Conservation (phyloP, 2,888 invertebrate species). For the Auanema sp. region DNA sequence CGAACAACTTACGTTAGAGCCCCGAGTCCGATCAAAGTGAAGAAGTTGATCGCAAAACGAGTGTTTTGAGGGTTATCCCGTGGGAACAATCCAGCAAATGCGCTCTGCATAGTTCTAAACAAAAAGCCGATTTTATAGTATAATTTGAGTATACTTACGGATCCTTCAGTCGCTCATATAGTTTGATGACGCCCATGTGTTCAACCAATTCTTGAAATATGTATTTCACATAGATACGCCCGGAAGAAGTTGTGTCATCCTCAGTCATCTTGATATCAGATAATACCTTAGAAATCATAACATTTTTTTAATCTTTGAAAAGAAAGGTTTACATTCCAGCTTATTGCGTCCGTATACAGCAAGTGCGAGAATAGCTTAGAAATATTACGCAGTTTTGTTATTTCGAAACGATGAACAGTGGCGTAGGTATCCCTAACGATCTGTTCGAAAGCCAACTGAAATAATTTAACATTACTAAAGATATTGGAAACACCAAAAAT, state of each 20-base stretch:
- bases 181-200: slow-evolving; percentile 88
- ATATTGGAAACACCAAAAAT: neutral
- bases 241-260: slow-evolving; percentile 94
- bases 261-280: slow-evolving; percentile 88
- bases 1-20: slow-evolving; percentile 78
- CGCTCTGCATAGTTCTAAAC: slow-evolving; percentile 79
- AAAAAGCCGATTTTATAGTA: neutral
- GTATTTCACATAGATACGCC: slow-evolving; percentile 95
- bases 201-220: slow-evolving; percentile 90
- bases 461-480: neutral
- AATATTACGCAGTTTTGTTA: slow-evolving; percentile 90
- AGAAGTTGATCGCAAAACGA: slow-evolving; percentile 95
- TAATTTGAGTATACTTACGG: slow-evolving; percentile 72
- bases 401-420: slow-evolving; percentile 87
- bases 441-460: slow-evolving; percentile 80
- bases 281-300: slow-evolving; percentile 75
- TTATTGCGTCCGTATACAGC: slow-evolving; percentile 91
- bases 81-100: slow-evolving; percentile 89
- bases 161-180: slow-evolving; percentile 87
- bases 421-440: slow-evolving; percentile 93
- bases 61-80: slow-evolving; percentile 93
- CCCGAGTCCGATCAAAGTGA: slow-evolving; percentile 93
- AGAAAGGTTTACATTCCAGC: slow-evolving; percentile 80
- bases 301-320: too few relatives aligned
- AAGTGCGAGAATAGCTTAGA: slow-evolving; percentile 96